These are phyloP conservation scores for Aplodontia rufa DNA, from an alignment of 2,113 vertebrate species.

Conservation along the genomic window DNA sequence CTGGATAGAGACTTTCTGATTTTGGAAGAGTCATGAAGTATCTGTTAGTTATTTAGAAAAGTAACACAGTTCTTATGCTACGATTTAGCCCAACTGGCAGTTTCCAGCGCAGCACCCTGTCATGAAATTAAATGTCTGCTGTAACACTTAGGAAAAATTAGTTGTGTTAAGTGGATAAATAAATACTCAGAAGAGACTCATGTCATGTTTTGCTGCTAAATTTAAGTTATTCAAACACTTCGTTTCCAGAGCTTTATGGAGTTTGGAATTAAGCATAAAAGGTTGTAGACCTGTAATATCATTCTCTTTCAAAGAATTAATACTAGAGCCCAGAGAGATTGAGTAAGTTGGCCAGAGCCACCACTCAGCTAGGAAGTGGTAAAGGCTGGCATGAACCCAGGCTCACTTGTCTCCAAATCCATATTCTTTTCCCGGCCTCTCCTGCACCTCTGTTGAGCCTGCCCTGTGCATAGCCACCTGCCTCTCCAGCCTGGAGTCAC, in stretches of 20 bases:
- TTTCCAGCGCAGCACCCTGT: background rate
- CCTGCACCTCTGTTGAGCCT: background rate
- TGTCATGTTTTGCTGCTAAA: background rate
- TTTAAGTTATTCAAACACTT: background rate
- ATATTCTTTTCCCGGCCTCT: background rate
- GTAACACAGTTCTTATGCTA: background rate
- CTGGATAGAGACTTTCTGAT: background rate
- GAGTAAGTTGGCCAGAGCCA: background rate
- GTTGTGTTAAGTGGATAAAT: background rate
- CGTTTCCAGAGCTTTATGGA: background rate
- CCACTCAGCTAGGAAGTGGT: background rate
- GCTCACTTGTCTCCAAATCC: background rate
- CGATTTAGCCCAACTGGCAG: background rate
- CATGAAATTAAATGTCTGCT: background rate
- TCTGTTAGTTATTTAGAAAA: background rate
- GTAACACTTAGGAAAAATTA: background rate
- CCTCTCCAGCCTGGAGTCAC: rapidly evolving
- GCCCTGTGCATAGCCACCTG: background rate
- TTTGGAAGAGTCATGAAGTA: background rate
- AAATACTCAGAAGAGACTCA: background rate
- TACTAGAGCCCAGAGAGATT: background rate
- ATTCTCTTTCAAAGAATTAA: background rate
- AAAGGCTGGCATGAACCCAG: background rate
- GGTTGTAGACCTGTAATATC: background rate
- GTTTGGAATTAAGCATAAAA: background rate